Evolutionary conservation across 2,888 invertebrate species (phyloP).

Genomic region (Lasius platythorax): DNA sequence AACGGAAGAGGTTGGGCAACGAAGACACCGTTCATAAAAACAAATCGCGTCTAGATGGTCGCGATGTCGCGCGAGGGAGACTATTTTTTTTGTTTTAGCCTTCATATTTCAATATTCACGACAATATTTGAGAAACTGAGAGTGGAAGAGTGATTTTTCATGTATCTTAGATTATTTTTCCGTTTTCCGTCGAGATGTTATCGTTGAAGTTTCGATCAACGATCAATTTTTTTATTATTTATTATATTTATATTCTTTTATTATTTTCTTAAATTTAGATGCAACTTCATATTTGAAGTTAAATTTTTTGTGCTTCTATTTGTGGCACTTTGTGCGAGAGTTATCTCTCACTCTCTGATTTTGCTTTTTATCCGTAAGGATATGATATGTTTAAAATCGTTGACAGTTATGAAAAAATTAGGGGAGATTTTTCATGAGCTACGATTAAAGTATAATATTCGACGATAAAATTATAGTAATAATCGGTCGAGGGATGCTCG

Average conservation of each 20-base stretch:
- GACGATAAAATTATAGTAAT: slow-evolving; percentile 58
- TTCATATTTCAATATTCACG: slow-evolving; percentile 19
- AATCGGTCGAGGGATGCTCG: slow-evolving; percentile 43
- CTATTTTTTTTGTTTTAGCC: background rate
- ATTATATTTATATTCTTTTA: background rate
- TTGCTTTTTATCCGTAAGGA: background rate
- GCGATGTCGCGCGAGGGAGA: slow-evolving; percentile 22
- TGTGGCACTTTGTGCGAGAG: background rate
- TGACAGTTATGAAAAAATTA: background rate
- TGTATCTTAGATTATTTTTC: background rate
- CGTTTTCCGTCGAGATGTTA: background rate
- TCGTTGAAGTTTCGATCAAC: background rate
- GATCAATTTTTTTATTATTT: background rate
- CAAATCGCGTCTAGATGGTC: slow-evolving; percentile 39
- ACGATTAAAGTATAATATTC: slow-evolving; percentile 18
- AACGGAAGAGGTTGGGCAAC: slow-evolving; percentile 63
- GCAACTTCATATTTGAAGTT: background rate
- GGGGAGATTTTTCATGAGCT: background rate
- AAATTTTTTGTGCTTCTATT: background rate
- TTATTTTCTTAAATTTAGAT: background rate
- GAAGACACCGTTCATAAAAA: slow-evolving; percentile 61
- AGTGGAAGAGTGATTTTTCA: background rate
- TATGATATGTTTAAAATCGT: background rate
- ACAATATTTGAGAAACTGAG: background rate
- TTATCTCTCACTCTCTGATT: background rate